Percentiles rank a stretch among this genome's conserved stretches.
Conservation (phyloP, 92 coral and sea anemone genomes). For the Diadumene lineata region DNA sequence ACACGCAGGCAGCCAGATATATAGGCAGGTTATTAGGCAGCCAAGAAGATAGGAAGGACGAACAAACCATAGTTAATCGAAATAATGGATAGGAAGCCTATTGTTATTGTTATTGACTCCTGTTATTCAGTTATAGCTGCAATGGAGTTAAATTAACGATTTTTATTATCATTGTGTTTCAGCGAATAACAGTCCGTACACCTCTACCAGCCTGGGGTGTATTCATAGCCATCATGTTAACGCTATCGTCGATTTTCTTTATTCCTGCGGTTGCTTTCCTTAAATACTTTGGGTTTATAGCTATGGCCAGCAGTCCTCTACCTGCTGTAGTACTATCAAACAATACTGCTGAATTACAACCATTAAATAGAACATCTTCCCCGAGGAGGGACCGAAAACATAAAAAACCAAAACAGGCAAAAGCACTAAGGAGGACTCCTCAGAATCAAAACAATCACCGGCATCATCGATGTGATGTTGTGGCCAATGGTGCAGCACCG, state of each 20-base stretch:
- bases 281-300: slow-evolving; percentile 78
- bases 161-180: not conserved
- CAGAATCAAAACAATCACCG: slow-evolving; percentile 12
- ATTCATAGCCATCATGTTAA: slow-evolving; percentile 77
- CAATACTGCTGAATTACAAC: slow-evolving; percentile 49
- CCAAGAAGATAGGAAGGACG: too few species aligned
- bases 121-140: too few species aligned
- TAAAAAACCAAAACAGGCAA: slow-evolving; percentile 41
- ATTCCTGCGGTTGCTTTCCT: slow-evolving; percentile 89
- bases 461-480: not conserved
- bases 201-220: slow-evolving; percentile 93
- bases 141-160: too few species aligned
- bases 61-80: too few species aligned
- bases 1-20: too few species aligned
- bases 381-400: slow-evolving; percentile 29
- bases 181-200: slow-evolving; percentile 50
- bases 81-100: too few species aligned
- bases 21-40: too few species aligned
- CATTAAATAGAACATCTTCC: slow-evolving; percentile 40
- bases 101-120: too few species aligned
- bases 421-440: slow-evolving; percentile 4
- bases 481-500: slow-evolving; percentile 22
- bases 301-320: slow-evolving; percentile 45
- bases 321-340: slow-evolving; percentile 63
- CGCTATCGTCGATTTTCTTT: slow-evolving; percentile 79